These are phyloP conservation scores for Halictus quadricinctus DNA, from an alignment of 2,888 invertebrate genomes.

Conservation along the genomic window DNA sequence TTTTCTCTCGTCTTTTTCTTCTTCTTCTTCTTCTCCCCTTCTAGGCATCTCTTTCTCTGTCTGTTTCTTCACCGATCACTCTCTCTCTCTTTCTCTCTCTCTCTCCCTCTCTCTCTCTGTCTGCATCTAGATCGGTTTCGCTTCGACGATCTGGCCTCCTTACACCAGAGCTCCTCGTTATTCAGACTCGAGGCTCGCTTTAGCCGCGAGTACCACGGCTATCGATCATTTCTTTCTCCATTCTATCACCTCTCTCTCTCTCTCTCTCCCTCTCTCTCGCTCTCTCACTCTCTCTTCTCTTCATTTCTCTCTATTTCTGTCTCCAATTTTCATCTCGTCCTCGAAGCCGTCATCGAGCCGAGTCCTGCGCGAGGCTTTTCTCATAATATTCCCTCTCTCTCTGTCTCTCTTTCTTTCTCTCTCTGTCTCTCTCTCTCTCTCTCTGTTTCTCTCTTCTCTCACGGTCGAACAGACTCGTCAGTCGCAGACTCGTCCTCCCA, in stretches of 20 bases:
- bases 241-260: neutral
- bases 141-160: slow-evolving; percentile 69
- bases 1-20: slow-evolving; percentile 6
- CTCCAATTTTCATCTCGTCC: slow-evolving; percentile 5
- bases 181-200: slow-evolving; percentile 40
- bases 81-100: slow-evolving; percentile 23
- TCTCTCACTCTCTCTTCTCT: neutral
- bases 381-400: slow-evolving; percentile 3
- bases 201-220: slow-evolving; percentile 52
- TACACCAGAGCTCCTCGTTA: slow-evolving; percentile 49
- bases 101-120: slow-evolving; percentile 25
- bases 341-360: neutral
- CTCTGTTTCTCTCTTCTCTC: neutral
- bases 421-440: neutral
- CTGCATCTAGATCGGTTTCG: slow-evolving; percentile 65
- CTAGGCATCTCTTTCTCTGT: slow-evolving; percentile 1
- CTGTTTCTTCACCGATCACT: slow-evolving; percentile 7
- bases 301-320: neutral
- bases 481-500: neutral
- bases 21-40: neutral
- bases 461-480: neutral
- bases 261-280: neutral
- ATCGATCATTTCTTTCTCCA: slow-evolving; percentile 51
- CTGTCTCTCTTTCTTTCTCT: neutral
- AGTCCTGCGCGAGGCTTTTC: neutral